Conservation (phyloP, 2,113 vertebrate species). For the Sceloporus tristichus region DNA sequence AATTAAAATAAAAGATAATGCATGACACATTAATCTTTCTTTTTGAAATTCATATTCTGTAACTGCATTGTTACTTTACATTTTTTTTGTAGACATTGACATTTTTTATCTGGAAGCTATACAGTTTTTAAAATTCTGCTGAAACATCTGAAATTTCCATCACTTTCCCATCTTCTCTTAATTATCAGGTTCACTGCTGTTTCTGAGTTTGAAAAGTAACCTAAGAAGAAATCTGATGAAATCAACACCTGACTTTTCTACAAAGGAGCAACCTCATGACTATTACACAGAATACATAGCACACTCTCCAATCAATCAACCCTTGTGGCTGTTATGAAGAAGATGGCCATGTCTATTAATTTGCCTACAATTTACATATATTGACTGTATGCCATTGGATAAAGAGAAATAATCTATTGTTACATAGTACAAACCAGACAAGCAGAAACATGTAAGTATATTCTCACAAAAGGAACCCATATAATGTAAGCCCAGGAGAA, state of each 20-base stretch:
- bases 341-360: not conserved
- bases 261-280: not conserved
- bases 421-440: not conserved
- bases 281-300: not conserved
- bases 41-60: not conserved
- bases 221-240: not conserved
- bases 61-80: not conserved
- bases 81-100: not conserved
- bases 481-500: not conserved
- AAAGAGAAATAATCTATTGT: not conserved
- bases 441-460: not conserved
- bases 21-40: not conserved
- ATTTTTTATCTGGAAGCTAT: not conserved
- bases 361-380: not conserved
- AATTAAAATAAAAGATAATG: conserved; percentile 14
- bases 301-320: not conserved
- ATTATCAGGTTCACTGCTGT: not conserved
- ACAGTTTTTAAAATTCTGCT: not conserved
- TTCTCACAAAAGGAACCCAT: not conserved
- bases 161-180: not conserved
- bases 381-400: too few species aligned
- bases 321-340: not conserved
- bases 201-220: conserved; percentile 1
- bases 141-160: not conserved
- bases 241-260: not conserved